Evolutionary conservation across 2,113 vertebrate species (phyloP).

Genomic region (Cynopterus brachyotis): DNA sequence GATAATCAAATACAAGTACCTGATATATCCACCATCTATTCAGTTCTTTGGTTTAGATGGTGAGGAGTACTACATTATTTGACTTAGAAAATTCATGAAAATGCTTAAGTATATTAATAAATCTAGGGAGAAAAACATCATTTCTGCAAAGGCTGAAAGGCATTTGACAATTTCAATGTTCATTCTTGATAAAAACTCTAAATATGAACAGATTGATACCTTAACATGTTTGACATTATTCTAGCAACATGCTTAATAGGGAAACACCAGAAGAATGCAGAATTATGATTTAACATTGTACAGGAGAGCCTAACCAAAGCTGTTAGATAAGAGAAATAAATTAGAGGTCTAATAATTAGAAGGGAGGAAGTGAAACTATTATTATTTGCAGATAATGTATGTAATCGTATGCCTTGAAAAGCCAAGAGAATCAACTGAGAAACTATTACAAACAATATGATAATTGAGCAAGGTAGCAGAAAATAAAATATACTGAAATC

Average conservation of each 20-base stretch:
- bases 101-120: not conserved
- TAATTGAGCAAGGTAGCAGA: not conserved
- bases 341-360: not conserved
- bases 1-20: not conserved
- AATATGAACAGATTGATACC: not conserved
- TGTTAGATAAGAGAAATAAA: not conserved
- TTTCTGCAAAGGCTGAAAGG: not conserved
- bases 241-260: not conserved
- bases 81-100: not conserved
- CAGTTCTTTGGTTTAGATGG: not conserved
- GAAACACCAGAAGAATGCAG: not conserved
- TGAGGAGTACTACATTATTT: not conserved
- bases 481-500: constrained; percentile 10
- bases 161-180: not conserved
- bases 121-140: not conserved
- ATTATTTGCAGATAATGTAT: not conserved
- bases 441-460: not conserved
- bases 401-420: not conserved
- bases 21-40: not conserved
- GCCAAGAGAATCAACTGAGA: not conserved
- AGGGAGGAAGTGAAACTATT: not conserved
- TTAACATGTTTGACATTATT: not conserved
- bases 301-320: not conserved
- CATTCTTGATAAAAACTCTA: constrained; percentile 30
- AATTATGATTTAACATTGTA: constrained; percentile 28